Evolutionary conservation across 2,113 vertebrate genomes (phyloP).

Genomic region (Mugil cephalus): DNA sequence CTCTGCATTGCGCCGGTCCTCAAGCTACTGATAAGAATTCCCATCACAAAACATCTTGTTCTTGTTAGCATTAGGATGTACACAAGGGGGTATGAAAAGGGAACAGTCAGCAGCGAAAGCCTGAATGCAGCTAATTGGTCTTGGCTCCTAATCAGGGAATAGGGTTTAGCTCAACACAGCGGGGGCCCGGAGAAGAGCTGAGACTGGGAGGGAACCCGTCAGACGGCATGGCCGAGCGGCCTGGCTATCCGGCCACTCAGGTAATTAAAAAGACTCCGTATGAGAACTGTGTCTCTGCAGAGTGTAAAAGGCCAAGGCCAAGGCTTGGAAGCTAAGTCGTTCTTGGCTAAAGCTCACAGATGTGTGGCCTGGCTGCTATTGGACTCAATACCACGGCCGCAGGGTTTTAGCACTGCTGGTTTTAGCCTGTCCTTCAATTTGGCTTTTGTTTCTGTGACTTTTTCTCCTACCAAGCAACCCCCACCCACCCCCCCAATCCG

Average conservation of each 20-base stretch:
- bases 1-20: slow-evolving; percentile 31
- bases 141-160: slow-evolving; percentile 71
- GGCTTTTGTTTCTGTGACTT: slow-evolving; percentile 65
- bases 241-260: slow-evolving; percentile 56
- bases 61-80: slow-evolving; percentile 59
- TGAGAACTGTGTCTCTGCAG: slow-evolving; percentile 39
- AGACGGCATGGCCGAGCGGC: slow-evolving; percentile 56
- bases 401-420: slow-evolving; percentile 72
- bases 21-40: slow-evolving; percentile 54
- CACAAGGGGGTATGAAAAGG: slow-evolving; percentile 54
- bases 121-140: slow-evolving; percentile 67
- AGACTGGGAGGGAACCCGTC: slow-evolving; percentile 62
- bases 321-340: slow-evolving; percentile 47
- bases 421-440: slow-evolving; percentile 81
- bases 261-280: slow-evolving; percentile 64
- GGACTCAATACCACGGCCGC: slow-evolving; percentile 53
- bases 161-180: slow-evolving; percentile 64
- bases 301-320: slow-evolving; percentile 57
- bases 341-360: slow-evolving; percentile 59
- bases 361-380: slow-evolving; percentile 53
- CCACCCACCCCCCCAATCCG: slow-evolving; percentile 36
- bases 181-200: slow-evolving; percentile 45
- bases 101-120: slow-evolving; percentile 64
- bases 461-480: slow-evolving; percentile 47
- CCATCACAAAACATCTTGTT: slow-evolving; percentile 66